Evolutionary conservation across 2,888 invertebrate genomes (phyloP).

Genomic region (Raillietiella orientalis): DNA sequence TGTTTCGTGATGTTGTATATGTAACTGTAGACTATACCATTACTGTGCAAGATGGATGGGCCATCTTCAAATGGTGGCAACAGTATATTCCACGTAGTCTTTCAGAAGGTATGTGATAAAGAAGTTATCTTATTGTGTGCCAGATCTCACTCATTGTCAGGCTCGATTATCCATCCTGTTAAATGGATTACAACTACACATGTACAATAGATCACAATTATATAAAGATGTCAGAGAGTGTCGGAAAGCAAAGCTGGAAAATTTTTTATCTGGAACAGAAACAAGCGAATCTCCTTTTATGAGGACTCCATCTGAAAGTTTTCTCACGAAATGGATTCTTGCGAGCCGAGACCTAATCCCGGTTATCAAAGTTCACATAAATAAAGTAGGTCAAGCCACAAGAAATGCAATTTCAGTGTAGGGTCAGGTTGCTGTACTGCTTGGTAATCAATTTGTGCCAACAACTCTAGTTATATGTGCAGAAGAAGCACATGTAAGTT

Average conservation of each 20-base stretch:
- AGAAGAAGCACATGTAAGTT: conserved; percentile 75
- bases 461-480: conserved; percentile 57
- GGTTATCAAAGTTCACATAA: conserved; percentile 76
- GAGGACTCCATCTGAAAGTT: too few relatives aligned
- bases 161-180: conserved; percentile 62
- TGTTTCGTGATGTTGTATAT: conserved; percentile 84
- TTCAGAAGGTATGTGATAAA: conserved; percentile 35
- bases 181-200: conserved; percentile 77
- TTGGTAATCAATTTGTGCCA: conserved; percentile 77
- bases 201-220: conserved; percentile 64
- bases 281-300: too few relatives aligned
- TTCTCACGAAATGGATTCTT: background rate
- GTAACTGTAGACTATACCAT: conserved; percentile 75
- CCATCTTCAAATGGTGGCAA: conserved; percentile 94
- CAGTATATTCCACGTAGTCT: conserved; percentile 80
- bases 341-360: conserved; percentile 51
- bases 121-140: conserved; percentile 7
- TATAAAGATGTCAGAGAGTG: too few relatives aligned
- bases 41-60: conserved; percentile 78
- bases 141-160: conserved; percentile 81
- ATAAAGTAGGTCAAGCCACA: conserved; percentile 23
- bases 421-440: conserved; percentile 22
- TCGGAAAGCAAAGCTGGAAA: conserved; percentile 53
- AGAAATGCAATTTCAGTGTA: background rate
- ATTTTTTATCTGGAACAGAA: conserved; percentile 52